phyloP scores from a whole-genome alignment of 2,888 invertebrate genomes.

The Cheilosia vulpina region DNA sequence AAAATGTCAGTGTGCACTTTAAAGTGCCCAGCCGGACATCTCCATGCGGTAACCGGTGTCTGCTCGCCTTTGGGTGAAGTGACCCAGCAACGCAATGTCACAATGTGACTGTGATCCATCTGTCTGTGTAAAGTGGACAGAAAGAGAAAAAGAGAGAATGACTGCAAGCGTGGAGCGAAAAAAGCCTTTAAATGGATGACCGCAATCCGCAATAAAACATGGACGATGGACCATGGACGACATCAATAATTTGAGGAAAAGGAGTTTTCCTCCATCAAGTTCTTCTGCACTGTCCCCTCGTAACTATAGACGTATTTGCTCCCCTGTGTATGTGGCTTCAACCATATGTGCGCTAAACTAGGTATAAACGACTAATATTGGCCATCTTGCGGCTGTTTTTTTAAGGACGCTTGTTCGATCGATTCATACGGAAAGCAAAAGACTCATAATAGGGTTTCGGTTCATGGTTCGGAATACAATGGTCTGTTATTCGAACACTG shows the following conservation, averaged over 20 bases:
- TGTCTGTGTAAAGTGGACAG: constrained; percentile 26
- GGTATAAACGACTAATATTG: constrained; percentile 52
- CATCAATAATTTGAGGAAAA: constrained; percentile 71
- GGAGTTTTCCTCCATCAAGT: constrained; percentile 35
- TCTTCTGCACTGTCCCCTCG: neutral
- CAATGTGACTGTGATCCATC: constrained; percentile 11
- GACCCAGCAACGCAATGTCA: neutral
- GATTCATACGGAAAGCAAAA: constrained; percentile 42
- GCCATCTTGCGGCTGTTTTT: constrained; percentile 64
- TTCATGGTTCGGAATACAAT: constrained; percentile 37
- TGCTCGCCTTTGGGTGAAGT: constrained; percentile 9
- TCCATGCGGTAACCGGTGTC: constrained; percentile 47
- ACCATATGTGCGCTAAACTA: neutral
- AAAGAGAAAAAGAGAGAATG: neutral
- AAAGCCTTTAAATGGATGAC: constrained; percentile 67
- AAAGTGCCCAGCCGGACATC: constrained; percentile 59
- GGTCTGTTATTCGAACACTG: constrained; percentile 17
- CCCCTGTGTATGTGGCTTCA: neutral
- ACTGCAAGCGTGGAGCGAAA: neutral
- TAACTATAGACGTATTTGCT: neutral
- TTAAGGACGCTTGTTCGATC: constrained; percentile 44
- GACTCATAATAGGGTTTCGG: constrained; percentile 57
- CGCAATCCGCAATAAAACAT: constrained; percentile 73
- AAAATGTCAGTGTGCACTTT: constrained; percentile 61
- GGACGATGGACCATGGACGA: constrained; percentile 42